Conservation (phyloP, 2,797 vertebrate genomes). For the Bufotes viridis region DNA sequence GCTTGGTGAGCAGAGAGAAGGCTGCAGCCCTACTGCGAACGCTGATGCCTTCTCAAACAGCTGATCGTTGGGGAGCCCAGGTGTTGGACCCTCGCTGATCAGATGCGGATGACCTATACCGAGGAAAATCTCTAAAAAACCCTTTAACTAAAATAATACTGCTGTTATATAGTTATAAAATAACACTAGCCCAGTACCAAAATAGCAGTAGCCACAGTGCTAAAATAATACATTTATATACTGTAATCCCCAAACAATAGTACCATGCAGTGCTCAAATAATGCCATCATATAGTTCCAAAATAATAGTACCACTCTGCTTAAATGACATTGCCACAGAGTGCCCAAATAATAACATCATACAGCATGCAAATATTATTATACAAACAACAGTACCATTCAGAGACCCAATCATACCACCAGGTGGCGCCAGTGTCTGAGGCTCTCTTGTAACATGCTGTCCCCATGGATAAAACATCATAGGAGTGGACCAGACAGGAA, state of each 20-base stretch:
- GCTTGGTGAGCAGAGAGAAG: too few species aligned
- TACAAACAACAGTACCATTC: background rate
- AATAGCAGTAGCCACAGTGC: background rate
- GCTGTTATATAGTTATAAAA: background rate
- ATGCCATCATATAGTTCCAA: background rate
- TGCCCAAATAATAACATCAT: too few species aligned
- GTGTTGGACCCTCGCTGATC: too few species aligned
- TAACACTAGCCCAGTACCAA: background rate
- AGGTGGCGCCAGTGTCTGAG: background rate
- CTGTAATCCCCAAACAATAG: background rate
- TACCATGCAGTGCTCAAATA: background rate
- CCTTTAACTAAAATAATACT: too few species aligned
- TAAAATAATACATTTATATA: background rate
- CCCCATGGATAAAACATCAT: too few species aligned
- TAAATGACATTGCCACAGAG: background rate
- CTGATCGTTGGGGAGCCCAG: too few species aligned
- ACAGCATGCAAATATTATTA: background rate
- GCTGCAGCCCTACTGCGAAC: too few species aligned
- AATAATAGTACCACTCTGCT: background rate
- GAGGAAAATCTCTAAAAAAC: too few species aligned
- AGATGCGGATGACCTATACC: too few species aligned
- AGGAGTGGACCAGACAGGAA: too few species aligned
- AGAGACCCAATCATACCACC: background rate
- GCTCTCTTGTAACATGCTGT: background rate
- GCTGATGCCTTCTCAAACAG: too few species aligned